These are phyloP conservation scores for Synanceia verrucosa DNA, from an alignment of 2,797 vertebrate genomes.

Conservation along the genomic window DNA sequence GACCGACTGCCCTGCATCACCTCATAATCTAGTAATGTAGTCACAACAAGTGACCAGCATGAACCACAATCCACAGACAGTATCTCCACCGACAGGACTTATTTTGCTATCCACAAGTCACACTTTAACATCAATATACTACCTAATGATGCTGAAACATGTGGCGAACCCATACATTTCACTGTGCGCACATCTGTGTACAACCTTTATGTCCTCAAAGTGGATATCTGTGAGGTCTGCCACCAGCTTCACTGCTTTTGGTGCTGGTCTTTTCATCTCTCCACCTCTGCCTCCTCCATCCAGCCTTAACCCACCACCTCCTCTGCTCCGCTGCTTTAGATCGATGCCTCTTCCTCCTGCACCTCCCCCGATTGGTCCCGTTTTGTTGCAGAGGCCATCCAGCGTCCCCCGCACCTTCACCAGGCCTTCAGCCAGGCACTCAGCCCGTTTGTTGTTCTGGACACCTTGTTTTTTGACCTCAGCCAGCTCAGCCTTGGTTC, in stretches of 20 bases:
- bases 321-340: constrained; percentile 52
- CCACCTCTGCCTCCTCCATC: constrained; percentile 59
- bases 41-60: not conserved
- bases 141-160: not conserved
- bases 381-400: constrained; percentile 63
- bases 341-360: constrained; percentile 38
- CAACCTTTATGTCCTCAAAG: constrained; percentile 79
- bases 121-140: not conserved
- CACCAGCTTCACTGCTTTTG: constrained; percentile 80
- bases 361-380: not conserved
- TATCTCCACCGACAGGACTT: not conserved
- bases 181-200: not conserved
- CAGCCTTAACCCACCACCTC: constrained; percentile 52
- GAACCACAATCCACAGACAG: not conserved
- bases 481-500: constrained; percentile 63
- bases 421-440: constrained; percentile 76
- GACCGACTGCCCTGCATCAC: not conserved
- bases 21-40: not conserved
- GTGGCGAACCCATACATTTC: not conserved
- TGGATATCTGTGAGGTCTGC: constrained; percentile 79
- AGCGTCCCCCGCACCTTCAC: constrained; percentile 69
- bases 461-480: constrained; percentile 70
- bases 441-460: constrained; percentile 65
- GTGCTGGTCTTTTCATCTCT: constrained; percentile 56
- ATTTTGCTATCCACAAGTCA: not conserved